These are phyloP conservation scores for Micrasema minimum DNA, from an alignment of 1,140 invertebrate species.

Conservation along the genomic window DNA sequence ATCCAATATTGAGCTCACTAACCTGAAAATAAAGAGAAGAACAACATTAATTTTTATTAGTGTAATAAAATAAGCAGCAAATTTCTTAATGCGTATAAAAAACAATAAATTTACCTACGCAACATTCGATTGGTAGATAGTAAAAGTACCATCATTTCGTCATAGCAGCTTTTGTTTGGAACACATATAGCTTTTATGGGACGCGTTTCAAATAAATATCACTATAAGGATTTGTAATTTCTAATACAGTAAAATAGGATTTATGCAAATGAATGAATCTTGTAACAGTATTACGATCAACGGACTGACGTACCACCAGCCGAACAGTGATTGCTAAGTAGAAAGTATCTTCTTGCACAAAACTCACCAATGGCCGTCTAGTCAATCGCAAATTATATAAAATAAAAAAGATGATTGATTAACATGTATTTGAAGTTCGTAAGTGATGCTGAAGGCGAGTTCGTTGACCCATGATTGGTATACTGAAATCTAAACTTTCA, in stretches of 20 bases:
- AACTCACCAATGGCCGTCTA: background rate
- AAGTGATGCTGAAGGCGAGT: background rate
- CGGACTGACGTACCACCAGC: background rate
- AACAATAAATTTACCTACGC: background rate
- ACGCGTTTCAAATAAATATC: too few species aligned
- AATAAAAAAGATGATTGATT: constrained; percentile 23
- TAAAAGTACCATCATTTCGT: constrained; percentile 3
- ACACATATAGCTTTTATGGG: too few species aligned
- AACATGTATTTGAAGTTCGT: background rate
- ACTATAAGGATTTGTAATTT: too few species aligned
- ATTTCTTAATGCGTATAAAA: too few species aligned
- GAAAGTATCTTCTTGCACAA: constrained; percentile 22
- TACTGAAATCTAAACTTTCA: constrained; percentile 12
- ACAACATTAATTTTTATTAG: too few species aligned
- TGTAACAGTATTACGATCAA: background rate
- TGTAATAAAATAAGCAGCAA: too few species aligned
- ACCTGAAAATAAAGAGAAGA: too few species aligned
- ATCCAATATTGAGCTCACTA: too few species aligned
- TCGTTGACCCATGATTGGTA: constrained; percentile 3
- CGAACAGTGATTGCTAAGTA: constrained; percentile 1
- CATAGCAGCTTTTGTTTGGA: too few species aligned
- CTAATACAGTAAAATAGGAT: background rate
- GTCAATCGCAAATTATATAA: background rate
- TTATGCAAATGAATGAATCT: background rate
- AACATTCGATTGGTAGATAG: background rate